Conservation (phyloP, 2,797 vertebrate genomes). For the Amazonetta brasiliensis region DNA sequence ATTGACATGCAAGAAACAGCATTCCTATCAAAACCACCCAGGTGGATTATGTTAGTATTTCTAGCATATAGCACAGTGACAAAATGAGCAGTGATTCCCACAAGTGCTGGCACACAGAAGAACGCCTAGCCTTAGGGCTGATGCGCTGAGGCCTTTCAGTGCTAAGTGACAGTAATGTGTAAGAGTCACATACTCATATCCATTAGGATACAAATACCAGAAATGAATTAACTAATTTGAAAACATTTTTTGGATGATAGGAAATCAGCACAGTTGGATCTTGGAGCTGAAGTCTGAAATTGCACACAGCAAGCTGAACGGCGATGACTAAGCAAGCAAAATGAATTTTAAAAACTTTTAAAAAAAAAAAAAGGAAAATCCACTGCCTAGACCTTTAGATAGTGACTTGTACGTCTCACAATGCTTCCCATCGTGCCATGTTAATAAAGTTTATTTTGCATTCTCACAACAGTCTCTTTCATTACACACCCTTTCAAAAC, state of each 20-base stretch:
- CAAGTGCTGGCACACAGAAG: not conserved
- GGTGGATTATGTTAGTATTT: not conserved
- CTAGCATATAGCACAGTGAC: not conserved
- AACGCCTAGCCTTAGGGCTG: not conserved
- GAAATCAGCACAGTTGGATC: not conserved
- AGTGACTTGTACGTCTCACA: not conserved
- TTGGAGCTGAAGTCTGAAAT: not conserved
- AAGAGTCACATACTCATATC: not conserved
- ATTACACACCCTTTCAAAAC: constrained; percentile 3
- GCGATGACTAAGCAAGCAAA: not conserved
- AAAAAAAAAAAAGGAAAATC: not conserved
- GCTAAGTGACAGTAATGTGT: not conserved
- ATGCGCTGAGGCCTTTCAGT: not conserved
- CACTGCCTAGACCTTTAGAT: not conserved
- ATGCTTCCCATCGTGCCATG: not conserved
- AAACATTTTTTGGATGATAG: constrained; percentile 19
- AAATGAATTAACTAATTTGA: constrained; percentile 21
- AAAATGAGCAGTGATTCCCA: constrained; percentile 6
- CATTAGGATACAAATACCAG: constrained; percentile 28
- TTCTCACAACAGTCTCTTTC: not conserved
- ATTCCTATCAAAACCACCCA: not conserved
- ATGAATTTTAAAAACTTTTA: not conserved
- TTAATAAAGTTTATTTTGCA: not conserved
- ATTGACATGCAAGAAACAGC: not conserved
- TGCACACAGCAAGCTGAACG: not conserved